Evolutionary conservation across 2,113 vertebrate genomes (phyloP).

Genomic region (Nycticorax nycticorax): DNA sequence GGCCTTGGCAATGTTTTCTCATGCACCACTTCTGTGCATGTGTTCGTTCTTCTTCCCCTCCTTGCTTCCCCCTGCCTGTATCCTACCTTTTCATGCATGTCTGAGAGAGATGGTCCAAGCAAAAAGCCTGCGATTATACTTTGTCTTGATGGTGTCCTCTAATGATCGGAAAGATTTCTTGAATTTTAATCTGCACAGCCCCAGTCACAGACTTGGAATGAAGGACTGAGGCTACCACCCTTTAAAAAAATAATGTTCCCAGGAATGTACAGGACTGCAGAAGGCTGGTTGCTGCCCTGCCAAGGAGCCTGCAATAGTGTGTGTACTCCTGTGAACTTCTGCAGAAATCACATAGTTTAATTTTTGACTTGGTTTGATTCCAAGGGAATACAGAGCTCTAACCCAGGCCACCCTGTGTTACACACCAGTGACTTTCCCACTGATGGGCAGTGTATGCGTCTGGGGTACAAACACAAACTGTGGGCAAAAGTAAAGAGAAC

Average conservation of each 20-base stretch:
- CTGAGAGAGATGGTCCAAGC: background rate
- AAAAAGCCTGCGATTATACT: background rate
- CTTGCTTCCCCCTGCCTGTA: background rate
- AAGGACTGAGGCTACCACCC: background rate
- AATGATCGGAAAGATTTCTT: background rate
- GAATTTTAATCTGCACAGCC: background rate
- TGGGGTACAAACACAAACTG: background rate
- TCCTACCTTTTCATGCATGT: background rate
- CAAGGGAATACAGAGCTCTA: background rate
- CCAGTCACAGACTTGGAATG: background rate
- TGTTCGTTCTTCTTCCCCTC: background rate
- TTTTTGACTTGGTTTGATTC: background rate
- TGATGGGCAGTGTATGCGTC: background rate
- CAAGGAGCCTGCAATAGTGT: background rate
- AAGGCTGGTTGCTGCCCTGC: background rate
- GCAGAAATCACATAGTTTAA: background rate
- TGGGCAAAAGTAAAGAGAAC: background rate
- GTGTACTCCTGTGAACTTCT: background rate
- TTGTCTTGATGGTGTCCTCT: background rate
- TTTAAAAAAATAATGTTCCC: background rate
- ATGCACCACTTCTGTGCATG: background rate
- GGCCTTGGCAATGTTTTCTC: conserved; percentile 30
- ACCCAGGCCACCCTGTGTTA: background rate
- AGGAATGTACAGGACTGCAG: background rate
- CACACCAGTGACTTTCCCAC: background rate